These are phyloP conservation scores for Cephus cinctus DNA, from an alignment of 1,140 invertebrate genomes.

Conservation along the genomic window DNA sequence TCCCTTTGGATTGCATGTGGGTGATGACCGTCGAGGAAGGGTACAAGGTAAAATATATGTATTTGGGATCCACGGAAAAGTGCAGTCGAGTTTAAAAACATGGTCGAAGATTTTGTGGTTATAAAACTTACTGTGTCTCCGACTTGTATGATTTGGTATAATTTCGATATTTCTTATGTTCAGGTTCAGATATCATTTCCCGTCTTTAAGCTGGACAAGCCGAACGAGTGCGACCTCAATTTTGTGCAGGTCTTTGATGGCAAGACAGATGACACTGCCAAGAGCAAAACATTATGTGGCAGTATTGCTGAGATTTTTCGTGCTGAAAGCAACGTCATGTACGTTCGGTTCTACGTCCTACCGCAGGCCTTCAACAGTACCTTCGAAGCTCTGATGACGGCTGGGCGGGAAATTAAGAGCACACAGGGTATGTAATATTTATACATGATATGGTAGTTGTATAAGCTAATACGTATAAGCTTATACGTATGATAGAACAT, in stretches of 20 bases:
- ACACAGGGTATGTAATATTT: too few species aligned
- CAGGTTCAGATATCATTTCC: constrained; percentile 76
- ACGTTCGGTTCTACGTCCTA: constrained; percentile 71
- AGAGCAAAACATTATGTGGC: constrained; percentile 74
- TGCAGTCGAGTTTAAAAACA: neutral
- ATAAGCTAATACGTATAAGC: too few species aligned
- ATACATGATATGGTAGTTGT: too few species aligned
- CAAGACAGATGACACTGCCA: constrained; percentile 63
- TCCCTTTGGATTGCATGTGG: constrained; percentile 81
- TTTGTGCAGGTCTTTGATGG: constrained; percentile 76
- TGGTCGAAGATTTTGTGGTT: neutral
- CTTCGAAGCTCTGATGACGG: constrained; percentile 73
- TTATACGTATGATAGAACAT: too few species aligned
- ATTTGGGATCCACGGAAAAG: too few species aligned
- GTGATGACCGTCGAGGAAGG: constrained; percentile 66
- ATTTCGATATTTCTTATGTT: too few species aligned
- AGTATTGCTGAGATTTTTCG: constrained; percentile 72
- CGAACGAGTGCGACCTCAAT: constrained; percentile 82
- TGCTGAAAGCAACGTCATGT: constrained; percentile 63
- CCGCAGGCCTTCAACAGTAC: constrained; percentile 64
- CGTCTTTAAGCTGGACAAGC: constrained; percentile 66
- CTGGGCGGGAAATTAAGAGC: constrained; percentile 71
- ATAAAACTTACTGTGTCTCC: too few species aligned
- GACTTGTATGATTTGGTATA: too few species aligned
- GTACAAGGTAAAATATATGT: constrained; percentile 72